Base-by-base conservation (phyloP, 2,888 invertebrate species). In the Cryptosula pallasiana region DNA sequence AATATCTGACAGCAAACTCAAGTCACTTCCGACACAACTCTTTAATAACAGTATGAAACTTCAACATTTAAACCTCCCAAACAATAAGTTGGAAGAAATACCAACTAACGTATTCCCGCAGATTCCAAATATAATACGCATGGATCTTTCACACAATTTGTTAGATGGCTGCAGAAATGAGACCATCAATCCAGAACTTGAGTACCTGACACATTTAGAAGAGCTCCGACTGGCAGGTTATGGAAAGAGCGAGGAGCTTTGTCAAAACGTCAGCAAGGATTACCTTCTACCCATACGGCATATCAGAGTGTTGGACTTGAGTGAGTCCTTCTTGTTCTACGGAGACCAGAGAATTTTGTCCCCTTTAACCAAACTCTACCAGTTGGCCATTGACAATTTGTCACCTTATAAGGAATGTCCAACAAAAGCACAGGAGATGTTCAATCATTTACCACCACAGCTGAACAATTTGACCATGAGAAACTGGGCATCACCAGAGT, bases 61-160 rank as follows among this genome's bases (percentile, higher is more conserved):
- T 27, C 27, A n/a, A 2, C n/a, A 63, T n/a, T 32, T 63, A 13
- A 3, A 63, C 13, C 32, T 63, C n/a, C 63, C 63, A 3, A 25
- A 27, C 63, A 63, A 63, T 63, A 27, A 34, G 29, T 32, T 63
- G 25, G 32, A 2, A 63, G 20, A 9, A 13, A 25, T 63, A 9
- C 63, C 63, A 63, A 32, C 63, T 29, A 63, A 63, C 32, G n/a
- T 63, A 2, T 63, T 63, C 32, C 34, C 5, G n/a, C 25, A 25
- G n/a, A 27, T 63, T 13, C 63, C 29, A 32, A 13, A 32, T 3
- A 27, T 63, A 13, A 27, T 2, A 63, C 20, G 9, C 9, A 27
- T 63, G 29, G 63, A 63, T 63, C 32, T 63, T n/a, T 63, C 63
- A 20, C 16, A 29, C 63, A 63, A 63, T 63, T 32, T 27, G 25